Evolutionary conservation across 2,797 vertebrate species (phyloP).

Genomic region (Poecilia velifera): DNA sequence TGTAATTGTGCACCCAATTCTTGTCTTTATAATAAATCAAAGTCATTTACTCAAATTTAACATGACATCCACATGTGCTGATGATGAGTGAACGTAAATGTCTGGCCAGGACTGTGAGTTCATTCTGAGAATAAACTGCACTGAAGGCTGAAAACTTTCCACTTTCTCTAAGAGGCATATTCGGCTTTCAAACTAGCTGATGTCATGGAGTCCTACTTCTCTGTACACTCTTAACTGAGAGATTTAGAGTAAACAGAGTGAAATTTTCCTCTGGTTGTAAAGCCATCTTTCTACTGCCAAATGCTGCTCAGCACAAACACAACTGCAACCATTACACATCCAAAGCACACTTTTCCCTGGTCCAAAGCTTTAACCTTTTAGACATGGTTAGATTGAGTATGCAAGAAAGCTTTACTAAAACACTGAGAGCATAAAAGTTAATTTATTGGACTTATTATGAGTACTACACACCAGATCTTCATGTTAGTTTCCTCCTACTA

Average conservation of each 20-base stretch:
- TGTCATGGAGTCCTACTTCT: slow-evolving; percentile 12
- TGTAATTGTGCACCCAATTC: background rate
- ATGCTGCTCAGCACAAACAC: background rate
- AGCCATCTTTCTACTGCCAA: slow-evolving; percentile 10
- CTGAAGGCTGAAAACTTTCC: slow-evolving; percentile 8
- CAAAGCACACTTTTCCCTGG: background rate
- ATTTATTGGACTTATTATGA: slow-evolving; percentile 4
- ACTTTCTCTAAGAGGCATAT: slow-evolving; percentile 2
- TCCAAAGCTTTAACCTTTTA: background rate
- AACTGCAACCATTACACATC: slow-evolving; percentile 3
- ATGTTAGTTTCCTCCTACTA: background rate
- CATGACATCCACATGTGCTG: background rate
- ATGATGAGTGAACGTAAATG: background rate
- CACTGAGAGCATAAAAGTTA: background rate
- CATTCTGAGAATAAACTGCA: slow-evolving; percentile 1
- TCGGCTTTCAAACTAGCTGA: slow-evolving; percentile 7
- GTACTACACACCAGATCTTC: background rate
- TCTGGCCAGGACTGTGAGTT: background rate
- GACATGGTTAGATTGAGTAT: background rate
- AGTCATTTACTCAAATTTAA: background rate
- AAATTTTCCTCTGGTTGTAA: slow-evolving; percentile 24
- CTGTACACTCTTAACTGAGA: slow-evolving; percentile 15
- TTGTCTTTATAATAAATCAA: background rate
- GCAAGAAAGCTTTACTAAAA: background rate
- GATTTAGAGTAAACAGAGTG: slow-evolving; percentile 21